Conservation (phyloP, 2,113 vertebrate genomes). For the Coryphaenoides rupestris region DNA sequence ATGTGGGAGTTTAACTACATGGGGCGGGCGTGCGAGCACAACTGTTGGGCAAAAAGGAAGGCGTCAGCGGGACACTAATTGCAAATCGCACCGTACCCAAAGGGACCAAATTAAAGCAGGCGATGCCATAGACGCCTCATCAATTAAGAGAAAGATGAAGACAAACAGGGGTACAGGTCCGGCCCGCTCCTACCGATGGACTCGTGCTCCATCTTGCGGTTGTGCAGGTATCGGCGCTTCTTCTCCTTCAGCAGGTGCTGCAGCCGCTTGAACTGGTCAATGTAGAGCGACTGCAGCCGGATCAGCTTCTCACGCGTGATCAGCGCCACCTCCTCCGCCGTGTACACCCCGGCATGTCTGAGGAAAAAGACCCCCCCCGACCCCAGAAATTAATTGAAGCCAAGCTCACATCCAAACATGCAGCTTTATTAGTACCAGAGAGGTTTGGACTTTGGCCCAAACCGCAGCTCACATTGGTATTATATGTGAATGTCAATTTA, state of each 20-base stretch:
- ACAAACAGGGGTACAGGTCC: too few species aligned
- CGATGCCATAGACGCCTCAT: too few species aligned
- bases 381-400: not conserved
- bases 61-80: too few species aligned
- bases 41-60: too few species aligned
- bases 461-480: too few species aligned
- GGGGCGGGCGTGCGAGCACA: too few species aligned
- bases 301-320: constrained; percentile 96
- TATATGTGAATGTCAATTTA: too few species aligned
- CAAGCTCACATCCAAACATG: not conserved
- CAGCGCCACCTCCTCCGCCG: constrained; percentile 93
- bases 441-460: not conserved
- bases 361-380: too few species aligned
- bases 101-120: too few species aligned
- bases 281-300: constrained; percentile 93
- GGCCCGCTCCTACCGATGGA: constrained; percentile 76
- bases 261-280: constrained; percentile 96
- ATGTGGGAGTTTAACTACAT: too few species aligned
- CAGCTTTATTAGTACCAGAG: not conserved
- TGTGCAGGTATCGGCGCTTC: constrained; percentile 88
- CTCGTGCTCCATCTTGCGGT: constrained; percentile 87
- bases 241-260: constrained; percentile 97
- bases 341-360: constrained; percentile 95
- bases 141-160: too few species aligned
- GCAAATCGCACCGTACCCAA: too few species aligned